Evolutionary conservation across 2,113 vertebrate genomes (phyloP).

Genomic region (Sinocyclocheilus grahami): DNA sequence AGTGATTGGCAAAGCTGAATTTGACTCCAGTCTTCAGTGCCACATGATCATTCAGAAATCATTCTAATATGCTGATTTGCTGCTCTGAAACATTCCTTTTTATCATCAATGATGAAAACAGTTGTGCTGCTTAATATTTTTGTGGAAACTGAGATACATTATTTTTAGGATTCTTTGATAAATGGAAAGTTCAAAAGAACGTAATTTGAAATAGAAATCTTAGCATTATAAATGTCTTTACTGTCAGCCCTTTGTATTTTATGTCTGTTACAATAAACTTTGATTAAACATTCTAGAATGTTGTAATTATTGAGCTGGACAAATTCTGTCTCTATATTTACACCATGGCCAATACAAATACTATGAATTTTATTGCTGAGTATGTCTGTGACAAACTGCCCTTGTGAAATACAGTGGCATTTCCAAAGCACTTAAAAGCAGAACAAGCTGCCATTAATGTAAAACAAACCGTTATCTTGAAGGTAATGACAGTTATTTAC

Average conservation of each 20-base stretch:
- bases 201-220: not conserved
- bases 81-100: not conserved
- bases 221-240: not conserved
- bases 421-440: slow-evolving; percentile 28
- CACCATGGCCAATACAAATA: not conserved
- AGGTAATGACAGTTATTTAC: slow-evolving; percentile 11
- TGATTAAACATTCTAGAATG: not conserved
- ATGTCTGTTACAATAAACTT: not conserved
- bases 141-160: not conserved
- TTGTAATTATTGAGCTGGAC: not conserved
- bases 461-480: not conserved
- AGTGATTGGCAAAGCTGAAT: not conserved
- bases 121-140: not conserved
- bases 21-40: not conserved
- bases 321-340: not conserved
- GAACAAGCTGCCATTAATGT: slow-evolving; percentile 8
- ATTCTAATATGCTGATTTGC: not conserved
- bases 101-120: not conserved
- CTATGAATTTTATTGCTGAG: not conserved
- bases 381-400: slow-evolving; percentile 8
- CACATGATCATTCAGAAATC: not conserved
- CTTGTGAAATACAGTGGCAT: slow-evolving; percentile 1
- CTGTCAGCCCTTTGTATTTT: not conserved
- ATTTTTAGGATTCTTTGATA: not conserved
- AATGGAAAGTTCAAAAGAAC: not conserved